Evolutionary conservation across 2,888 invertebrate species (phyloP).

Genomic region (Phanerotoma sp.): DNA sequence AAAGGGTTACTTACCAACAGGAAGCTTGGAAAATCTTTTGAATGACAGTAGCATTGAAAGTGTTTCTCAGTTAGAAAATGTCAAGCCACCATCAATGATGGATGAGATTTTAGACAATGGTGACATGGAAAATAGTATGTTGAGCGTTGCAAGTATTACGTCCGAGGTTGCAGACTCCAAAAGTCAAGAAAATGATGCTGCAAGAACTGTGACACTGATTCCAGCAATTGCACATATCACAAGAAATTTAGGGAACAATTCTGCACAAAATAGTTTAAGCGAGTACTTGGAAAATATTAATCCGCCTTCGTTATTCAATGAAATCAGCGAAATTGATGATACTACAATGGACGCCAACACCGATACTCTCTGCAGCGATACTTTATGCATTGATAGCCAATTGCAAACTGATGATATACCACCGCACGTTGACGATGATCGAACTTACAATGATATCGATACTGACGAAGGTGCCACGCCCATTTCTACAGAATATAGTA

Average conservation of each 20-base stretch:
- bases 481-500: conserved; percentile 66
- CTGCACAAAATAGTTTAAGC: conserved; percentile 59
- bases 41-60: conserved; percentile 63
- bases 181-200: no score
- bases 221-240: no score
- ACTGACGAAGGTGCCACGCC: conserved; percentile 66
- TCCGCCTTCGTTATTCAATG: conserved; percentile 72
- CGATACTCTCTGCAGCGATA: conserved; percentile 59
- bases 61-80: conserved; percentile 72
- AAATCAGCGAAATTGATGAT: conserved; percentile 65
- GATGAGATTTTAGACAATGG: conserved; percentile 60
- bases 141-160: conserved; percentile 80
- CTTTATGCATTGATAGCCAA: conserved; percentile 61
- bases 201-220: no score
- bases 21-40: conserved; percentile 66
- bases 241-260: conserved; percentile 51
- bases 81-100: conserved; percentile 83
- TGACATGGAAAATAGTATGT: conserved; percentile 81
- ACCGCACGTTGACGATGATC: conserved; percentile 30
- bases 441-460: conserved; percentile 59
- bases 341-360: conserved; percentile 53
- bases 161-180: conserved; percentile 72
- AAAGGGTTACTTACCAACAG: conserved; percentile 58
- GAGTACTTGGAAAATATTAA: conserved; percentile 69
- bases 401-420: conserved; percentile 54